A percentile compares a stretch with the other conserved stretches of the same genome.
phyloP scores from a whole-genome alignment of 2,797 vertebrate species.

The Propithecus deckenii region DNA sequence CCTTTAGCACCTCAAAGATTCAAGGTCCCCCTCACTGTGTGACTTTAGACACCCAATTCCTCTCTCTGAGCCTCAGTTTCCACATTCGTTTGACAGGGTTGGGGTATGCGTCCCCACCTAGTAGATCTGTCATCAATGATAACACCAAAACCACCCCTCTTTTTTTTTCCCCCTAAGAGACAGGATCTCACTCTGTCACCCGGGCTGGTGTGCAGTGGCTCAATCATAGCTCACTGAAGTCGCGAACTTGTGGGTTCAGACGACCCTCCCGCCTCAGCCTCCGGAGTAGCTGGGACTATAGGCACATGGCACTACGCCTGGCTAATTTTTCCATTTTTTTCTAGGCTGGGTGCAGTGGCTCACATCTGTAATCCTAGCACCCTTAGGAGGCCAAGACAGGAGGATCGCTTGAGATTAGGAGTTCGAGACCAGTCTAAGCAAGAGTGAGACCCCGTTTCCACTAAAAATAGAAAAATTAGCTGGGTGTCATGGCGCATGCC shows the following conservation, averaged over 20 bases:
- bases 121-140: neutral
- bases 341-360: too few species aligned
- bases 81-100: neutral
- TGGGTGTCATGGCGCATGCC: too few species aligned
- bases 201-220: neutral
- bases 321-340: neutral
- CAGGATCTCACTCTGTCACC: too few species aligned
- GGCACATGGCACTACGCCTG: rapidly evolving
- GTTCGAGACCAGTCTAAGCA: too few species aligned
- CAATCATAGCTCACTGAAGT: neutral
- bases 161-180: neutral
- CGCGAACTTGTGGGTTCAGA: neutral
- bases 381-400: too few species aligned
- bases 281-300: neutral
- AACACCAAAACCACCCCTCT: neutral
- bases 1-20: neutral
- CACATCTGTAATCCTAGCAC: too few species aligned
- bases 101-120: neutral
- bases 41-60: neutral
- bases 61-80: neutral
- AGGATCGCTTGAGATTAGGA: too few species aligned
- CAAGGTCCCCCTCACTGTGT: neutral
- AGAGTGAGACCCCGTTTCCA: too few species aligned
- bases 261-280: neutral
- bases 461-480: too few species aligned